A percentile compares a stretch with the other conserved stretches of the same genome.
These are phyloP conservation scores for Lycaena phlaeas DNA, from an alignment of 2,888 invertebrate species.

Conservation along the genomic window DNA sequence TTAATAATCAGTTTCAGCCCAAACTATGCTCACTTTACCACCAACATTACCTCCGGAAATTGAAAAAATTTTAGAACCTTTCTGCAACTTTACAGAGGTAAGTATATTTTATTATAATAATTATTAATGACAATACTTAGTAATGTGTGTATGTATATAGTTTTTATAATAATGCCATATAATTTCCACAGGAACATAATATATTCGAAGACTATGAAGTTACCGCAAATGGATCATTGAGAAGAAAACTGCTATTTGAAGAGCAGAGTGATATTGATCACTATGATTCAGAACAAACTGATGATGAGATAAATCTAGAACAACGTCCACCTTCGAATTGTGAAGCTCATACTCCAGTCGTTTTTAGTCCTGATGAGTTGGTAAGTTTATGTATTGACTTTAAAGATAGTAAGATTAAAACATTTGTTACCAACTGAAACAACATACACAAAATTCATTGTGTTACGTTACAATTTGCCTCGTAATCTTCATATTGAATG, in stretches of 20 bases:
- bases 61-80: constrained; percentile 75
- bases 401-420: no score
- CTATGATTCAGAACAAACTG: constrained; percentile 59
- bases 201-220: constrained; percentile 52
- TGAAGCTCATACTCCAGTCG: constrained; percentile 46
- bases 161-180: background rate
- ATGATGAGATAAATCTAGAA: constrained; percentile 45
- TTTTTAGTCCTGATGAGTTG: constrained; percentile 59
- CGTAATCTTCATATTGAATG: no score
- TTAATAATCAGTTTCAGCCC: constrained; percentile 67
- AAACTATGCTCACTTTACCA: constrained; percentile 78
- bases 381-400: background rate
- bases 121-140: no score
- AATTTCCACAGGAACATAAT: constrained; percentile 44
- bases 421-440: no score
- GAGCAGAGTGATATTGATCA: constrained; percentile 59
- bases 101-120: constrained; percentile 12
- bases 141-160: no score
- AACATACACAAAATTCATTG: no score
- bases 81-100: constrained; percentile 73
- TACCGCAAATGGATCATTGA: constrained; percentile 58
- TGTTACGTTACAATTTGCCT: no score
- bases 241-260: constrained; percentile 55
- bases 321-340: constrained; percentile 41
- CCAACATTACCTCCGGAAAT: constrained; percentile 74